Conservation (phyloP, 2,113 vertebrate species). For the Azemiops feae region DNA sequence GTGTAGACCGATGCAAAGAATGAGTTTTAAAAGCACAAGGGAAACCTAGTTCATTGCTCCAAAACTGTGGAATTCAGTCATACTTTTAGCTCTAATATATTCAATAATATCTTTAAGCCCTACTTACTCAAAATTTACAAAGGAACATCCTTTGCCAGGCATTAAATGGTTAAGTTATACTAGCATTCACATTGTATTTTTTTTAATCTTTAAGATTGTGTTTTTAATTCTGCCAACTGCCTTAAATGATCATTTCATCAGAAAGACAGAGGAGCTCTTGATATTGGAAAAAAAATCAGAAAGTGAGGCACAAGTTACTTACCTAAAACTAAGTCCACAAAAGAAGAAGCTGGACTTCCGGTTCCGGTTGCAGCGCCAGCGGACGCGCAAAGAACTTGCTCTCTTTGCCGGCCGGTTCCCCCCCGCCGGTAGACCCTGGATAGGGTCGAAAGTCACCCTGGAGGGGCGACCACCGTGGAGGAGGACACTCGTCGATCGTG, state of each 20-base stretch:
- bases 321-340: fast-evolving
- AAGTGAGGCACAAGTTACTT: background rate
- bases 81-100: background rate
- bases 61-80: background rate
- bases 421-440: too few species aligned
- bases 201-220: background rate
- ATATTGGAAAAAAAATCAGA: constrained; percentile 10
- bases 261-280: background rate
- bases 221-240: background rate
- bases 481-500: too few species aligned
- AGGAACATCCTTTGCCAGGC: background rate
- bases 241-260: background rate
- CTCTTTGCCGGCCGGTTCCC: too few species aligned
- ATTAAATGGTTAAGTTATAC: background rate
- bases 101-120: background rate
- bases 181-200: background rate
- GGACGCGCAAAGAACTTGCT: too few species aligned
- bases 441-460: too few species aligned
- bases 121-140: background rate
- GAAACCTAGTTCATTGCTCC: background rate
- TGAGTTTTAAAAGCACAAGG: background rate
- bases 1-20: too few species aligned
- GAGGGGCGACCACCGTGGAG: too few species aligned
- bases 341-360: background rate
- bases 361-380: too few species aligned